These are phyloP conservation scores for Mallotus villosus DNA, from an alignment of 2,797 vertebrate species.

Conservation along the genomic window DNA sequence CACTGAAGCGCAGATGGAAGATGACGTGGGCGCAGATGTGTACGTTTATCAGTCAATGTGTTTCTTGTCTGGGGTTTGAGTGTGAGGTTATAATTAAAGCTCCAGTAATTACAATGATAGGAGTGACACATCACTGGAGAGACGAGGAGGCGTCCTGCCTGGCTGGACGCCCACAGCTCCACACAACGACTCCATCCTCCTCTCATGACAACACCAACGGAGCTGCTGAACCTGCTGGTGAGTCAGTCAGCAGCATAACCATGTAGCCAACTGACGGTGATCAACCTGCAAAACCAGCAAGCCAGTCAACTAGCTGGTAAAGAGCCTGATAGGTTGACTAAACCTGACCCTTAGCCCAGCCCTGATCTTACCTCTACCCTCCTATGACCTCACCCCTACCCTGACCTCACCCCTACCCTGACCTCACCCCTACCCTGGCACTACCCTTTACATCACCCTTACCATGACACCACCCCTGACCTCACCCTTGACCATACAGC, in stretches of 20 bases:
- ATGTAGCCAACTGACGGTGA: neutral
- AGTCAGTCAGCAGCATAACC: neutral
- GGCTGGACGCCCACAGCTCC: conserved; percentile 73
- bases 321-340: too few relatives aligned
- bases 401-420: too few relatives aligned
- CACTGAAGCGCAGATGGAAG: neutral
- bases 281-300: conserved; percentile 21
- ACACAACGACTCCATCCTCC: conserved; percentile 65
- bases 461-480: too few relatives aligned
- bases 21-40: neutral
- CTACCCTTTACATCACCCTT: too few relatives aligned
- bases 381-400: too few relatives aligned
- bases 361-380: too few relatives aligned
- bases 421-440: too few relatives aligned
- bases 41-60: neutral
- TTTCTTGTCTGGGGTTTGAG: conserved; percentile 51
- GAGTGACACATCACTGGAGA: conserved; percentile 70
- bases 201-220: neutral
- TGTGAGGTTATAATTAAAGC: conserved; percentile 45
- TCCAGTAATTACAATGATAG: conserved; percentile 56
- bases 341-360: too few relatives aligned
- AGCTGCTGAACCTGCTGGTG: neutral
- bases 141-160: conserved; percentile 73
- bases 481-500: too few relatives aligned
- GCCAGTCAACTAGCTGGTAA: neutral